phyloP scores from a whole-genome alignment of 2,888 invertebrate species.

The Rhagophthalmus giganteus region DNA sequence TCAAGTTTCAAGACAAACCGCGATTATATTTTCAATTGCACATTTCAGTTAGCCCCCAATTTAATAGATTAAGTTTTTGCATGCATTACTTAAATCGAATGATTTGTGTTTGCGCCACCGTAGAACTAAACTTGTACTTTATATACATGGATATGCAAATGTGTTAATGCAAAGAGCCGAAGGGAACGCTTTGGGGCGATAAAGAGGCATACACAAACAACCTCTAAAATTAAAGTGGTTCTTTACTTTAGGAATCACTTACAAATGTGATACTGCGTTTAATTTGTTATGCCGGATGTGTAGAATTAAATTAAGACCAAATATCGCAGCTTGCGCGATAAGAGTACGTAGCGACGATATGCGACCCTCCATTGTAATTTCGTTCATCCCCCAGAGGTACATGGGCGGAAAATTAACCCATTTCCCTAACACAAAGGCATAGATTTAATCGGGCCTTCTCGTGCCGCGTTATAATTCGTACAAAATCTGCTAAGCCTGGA shows the following conservation, averaged over 20 bases:
- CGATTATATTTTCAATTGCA: neutral
- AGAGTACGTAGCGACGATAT: slow-evolving; percentile 37
- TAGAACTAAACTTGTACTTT: slow-evolving; percentile 41
- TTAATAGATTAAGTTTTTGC: slow-evolving; percentile 16
- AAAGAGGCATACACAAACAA: slow-evolving; percentile 7
- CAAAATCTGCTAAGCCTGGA: slow-evolving; percentile 30
- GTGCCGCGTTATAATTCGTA: slow-evolving; percentile 24
- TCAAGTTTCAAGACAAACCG: neutral
- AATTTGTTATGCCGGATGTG: slow-evolving; percentile 45
- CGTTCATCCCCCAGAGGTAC: slow-evolving; percentile 50
- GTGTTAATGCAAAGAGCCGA: slow-evolving; percentile 17
- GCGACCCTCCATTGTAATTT: slow-evolving; percentile 50
- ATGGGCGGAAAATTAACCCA: slow-evolving; percentile 56
- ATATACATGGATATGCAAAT: slow-evolving; percentile 47
- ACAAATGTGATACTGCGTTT: slow-evolving; percentile 44
- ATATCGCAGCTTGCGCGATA: slow-evolving; percentile 42
- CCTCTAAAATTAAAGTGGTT: slow-evolving; percentile 37
- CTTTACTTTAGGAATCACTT: slow-evolving; percentile 39
- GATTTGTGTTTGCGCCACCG: slow-evolving; percentile 41
- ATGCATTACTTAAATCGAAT: slow-evolving; percentile 42
- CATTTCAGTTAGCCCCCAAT: neutral
- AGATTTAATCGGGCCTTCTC: slow-evolving; percentile 50
- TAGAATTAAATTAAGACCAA: slow-evolving; percentile 48
- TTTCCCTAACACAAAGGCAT: slow-evolving; percentile 53
- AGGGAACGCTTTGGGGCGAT: slow-evolving; percentile 6